phyloP scores from a whole-genome alignment of 2,888 invertebrate species.

The Trichogramma dendrolimi region DNA sequence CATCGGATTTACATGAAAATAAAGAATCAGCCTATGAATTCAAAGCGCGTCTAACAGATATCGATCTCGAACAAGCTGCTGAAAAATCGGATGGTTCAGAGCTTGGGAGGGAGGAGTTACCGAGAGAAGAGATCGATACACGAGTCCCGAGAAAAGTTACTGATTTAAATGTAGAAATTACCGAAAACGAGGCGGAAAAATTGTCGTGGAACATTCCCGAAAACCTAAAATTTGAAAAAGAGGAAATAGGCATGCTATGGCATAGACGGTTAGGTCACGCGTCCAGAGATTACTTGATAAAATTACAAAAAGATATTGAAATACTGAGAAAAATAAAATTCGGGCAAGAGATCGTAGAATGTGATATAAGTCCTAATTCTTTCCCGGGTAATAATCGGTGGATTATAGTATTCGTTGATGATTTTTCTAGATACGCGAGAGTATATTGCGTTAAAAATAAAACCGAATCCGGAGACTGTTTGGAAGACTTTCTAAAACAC shows the following conservation, averaged over 20 bases:
- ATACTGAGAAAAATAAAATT: not conserved
- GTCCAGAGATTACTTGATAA: slow-evolving; percentile 1
- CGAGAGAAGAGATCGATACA: not conserved
- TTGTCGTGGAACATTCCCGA: slow-evolving; percentile 1
- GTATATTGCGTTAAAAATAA: slow-evolving; percentile 28
- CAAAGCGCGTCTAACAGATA: not conserved
- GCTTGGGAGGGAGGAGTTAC: too few relatives aligned
- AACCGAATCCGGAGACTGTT: slow-evolving; percentile 20
- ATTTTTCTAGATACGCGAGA: slow-evolving; percentile 33
- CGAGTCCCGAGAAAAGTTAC: too few relatives aligned
- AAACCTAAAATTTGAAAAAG: slow-evolving; percentile 4
- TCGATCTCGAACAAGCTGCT: too few relatives aligned
- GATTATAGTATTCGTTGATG: slow-evolving; percentile 30
- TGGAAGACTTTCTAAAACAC: not conserved
- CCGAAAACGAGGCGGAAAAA: not conserved
- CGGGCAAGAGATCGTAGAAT: slow-evolving; percentile 14
- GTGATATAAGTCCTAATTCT: not conserved
- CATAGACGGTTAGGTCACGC: slow-evolving; percentile 12
- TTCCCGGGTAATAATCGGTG: slow-evolving; percentile 26
- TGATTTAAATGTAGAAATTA: not conserved
- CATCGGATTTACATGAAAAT: not conserved
- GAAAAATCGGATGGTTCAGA: too few relatives aligned
- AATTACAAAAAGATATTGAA: not conserved
- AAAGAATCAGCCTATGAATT: too few relatives aligned
- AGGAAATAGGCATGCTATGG: slow-evolving; percentile 5